These are phyloP conservation scores for Semibalanus balanoides DNA, from an alignment of 1,140 invertebrate species.

Conservation along the genomic window DNA sequence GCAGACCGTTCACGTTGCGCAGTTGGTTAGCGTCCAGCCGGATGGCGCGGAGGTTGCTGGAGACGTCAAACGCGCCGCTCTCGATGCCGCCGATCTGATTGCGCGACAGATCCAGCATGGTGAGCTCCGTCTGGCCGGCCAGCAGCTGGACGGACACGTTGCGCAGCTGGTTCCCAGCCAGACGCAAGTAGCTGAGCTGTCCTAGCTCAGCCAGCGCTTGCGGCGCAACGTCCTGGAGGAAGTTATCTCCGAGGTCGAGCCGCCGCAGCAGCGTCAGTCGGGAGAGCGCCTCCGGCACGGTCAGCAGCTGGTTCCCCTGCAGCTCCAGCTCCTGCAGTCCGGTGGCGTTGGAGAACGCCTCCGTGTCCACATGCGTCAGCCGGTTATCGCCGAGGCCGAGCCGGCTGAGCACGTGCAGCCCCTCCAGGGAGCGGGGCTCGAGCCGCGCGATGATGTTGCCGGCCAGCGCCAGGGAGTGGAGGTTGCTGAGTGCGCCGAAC, in stretches of 20 bases:
- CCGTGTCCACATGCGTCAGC: slow-evolving; percentile 54
- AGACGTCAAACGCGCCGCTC: slow-evolving; percentile 56
- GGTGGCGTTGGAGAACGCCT: slow-evolving; percentile 57
- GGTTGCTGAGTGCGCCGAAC: slow-evolving; percentile 65
- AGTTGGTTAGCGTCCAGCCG: slow-evolving; percentile 70
- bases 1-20: slow-evolving; percentile 66
- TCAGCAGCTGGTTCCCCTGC: slow-evolving; percentile 57
- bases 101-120: slow-evolving; percentile 73
- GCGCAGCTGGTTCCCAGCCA: slow-evolving; percentile 75
- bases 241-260: slow-evolving; percentile 65
- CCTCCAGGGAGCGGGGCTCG: slow-evolving; percentile 59
- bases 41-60: slow-evolving; percentile 65
- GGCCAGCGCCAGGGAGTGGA: slow-evolving; percentile 61
- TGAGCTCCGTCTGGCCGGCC: slow-evolving; percentile 58
- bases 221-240: slow-evolving; percentile 60
- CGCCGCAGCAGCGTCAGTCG: slow-evolving; percentile 58
- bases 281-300: slow-evolving; percentile 55
- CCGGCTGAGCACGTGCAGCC: slow-evolving; percentile 57
- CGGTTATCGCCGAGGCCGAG: slow-evolving; percentile 65
- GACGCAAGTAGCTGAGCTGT: slow-evolving; percentile 53
- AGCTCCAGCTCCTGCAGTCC: slow-evolving; percentile 65
- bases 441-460: slow-evolving; percentile 61
- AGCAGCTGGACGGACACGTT: slow-evolving; percentile 69
- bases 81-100: slow-evolving; percentile 59
- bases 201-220: slow-evolving; percentile 49